Evolutionary conservation across 2,888 invertebrate genomes (phyloP), one percentile per base, ranked within the genome.

Genomic region (Cetonia aurata): DNA sequence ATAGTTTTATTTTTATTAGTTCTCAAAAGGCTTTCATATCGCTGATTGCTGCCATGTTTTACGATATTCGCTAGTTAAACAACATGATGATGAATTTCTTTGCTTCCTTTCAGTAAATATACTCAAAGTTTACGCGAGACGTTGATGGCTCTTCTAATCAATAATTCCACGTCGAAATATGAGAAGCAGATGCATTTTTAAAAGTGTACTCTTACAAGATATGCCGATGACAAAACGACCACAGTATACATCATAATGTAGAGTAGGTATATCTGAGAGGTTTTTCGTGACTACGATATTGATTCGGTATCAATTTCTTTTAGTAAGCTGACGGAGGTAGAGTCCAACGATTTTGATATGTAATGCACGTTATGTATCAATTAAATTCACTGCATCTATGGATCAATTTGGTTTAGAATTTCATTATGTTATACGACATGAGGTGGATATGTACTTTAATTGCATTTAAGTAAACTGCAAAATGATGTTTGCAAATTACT

Each of bases 111-210:
- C 13, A n/a, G 46, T 60, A 60, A 60, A 60, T 60, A 60, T 31
- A 60, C 44, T 60, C 46, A 25, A 46, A 46, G 31, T 46, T 31
- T 3, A 8, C 46, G 6, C 4, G 25, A 25, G n/a, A 9, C 46
- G 31, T 46, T n/a, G 60, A 31, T 12, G 13, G 33, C 25, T 56
- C 17, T 3, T 42, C 31, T 31, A 60, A 60, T 60, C 60, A 60
- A 60, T 60, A 60, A 60, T 13, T 44, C 25, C n/a, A 60, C 46
- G 46, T 31, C 46, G 46, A 44, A 60, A 33, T 46, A 46, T 25
- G 46, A 60, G 17, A 41, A 41, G 44, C 17, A 13, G 44, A 60
- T 60, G 46, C 60, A 60, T 25, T 57, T 60, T 60, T 31, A 48
- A 60, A 60, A 46, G 15, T 25, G 31, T 60, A 46, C 25, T 46